Evolutionary conservation across 2,888 invertebrate species (phyloP), one percentile per base, ranked within the genome.

Genomic region (Hydroisotoma schaefferi): DNA sequence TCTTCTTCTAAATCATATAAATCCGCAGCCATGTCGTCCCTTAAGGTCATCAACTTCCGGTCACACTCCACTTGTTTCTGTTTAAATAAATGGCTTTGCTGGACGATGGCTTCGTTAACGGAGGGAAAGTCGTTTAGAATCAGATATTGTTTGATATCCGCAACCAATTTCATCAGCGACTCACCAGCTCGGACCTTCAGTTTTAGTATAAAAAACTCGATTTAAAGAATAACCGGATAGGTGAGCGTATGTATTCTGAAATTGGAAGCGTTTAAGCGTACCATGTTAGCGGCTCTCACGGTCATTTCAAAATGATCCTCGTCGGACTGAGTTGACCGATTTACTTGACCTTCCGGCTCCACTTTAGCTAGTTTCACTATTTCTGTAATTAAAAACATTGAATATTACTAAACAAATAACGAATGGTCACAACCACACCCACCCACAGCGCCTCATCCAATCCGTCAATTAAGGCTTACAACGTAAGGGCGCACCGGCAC

Each of bases 61-160:
- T 97, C 97, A 77, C 92, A 90, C 76, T 94, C 94, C 48, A 86
- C 86, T 80, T 94, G 94, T 75, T 91, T 91, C 0, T 88, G 87
- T 58, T 92, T 85, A 75, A 91, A 94, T 12, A 93, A 78, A 76
- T 90, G 89, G 0, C 91, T 91, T 76, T 94, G 94, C 72, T 90
- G 88, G n/a, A 90, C 87, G 67, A 98, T 97, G 0, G 95, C 92
- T 75, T 97, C 94, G 77, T 98, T 98, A 0, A 98, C 93, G 1
- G 95, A 94, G 46, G 94, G 94, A 76, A 99, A 99, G 78, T 99
- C 98, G 77, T 98, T 98, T 22, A 99, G 81, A 74, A 98, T 95
- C 46, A 98, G 81, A 77, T 97, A 99, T 76, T 99, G 97, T 75
- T 98, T 98, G 65, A 99, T 91, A 76, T 98, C 97, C 0, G 95